Base-by-base conservation (phyloP, 2,113 vertebrate species). In the Carassius auratus region DNA sequence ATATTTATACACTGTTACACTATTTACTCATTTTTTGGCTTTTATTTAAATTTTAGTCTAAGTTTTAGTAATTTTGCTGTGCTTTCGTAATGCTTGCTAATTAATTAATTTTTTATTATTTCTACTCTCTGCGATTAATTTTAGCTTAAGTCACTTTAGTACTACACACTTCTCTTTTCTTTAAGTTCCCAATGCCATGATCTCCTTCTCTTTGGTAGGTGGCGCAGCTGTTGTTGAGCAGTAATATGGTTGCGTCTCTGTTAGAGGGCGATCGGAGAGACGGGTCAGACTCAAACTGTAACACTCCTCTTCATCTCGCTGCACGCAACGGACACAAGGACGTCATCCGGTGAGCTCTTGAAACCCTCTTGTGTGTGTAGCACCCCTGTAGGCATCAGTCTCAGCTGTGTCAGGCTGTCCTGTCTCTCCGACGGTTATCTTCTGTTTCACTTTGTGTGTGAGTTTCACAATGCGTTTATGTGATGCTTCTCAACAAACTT, bases 281-380 rank as follows among this genome's bases (percentile, higher is more conserved):
- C 71, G 91, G 92, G 0, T 93, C 95, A 0, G 97, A 99, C 91
- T 96, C 97, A 1, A 96, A 96, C 92, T 97, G 95, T 90, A 99
- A 97, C 90, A 98, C 98, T 0, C 97, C 97, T 0, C 93, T 99
- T 36, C 98, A 99, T 90, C 92, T 98, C 89, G 98, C 97, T 23
- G 97, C 98, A 81, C 97, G 98, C 89, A 99, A 99, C 0, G 98
- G 98, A 75, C 98, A 99, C 89, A 95, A 96, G 85, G 97, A 99
- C 91, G 94, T 98, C 85, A 97, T 98, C 88, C 94, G 95, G 97
- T 99, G 93, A 91, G 79, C 73, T 82, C 30, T 75, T 52, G 38
- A 4, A 36, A 15, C 26, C 50, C n/a, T 48, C 71, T 21, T 78
- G 10, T 59, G 52, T 78, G 33, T 79, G 21, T 79, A 2, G 30